Base-by-base conservation (phyloP, 2,888 invertebrate species). In the Drosophila heteroneura region DNA sequence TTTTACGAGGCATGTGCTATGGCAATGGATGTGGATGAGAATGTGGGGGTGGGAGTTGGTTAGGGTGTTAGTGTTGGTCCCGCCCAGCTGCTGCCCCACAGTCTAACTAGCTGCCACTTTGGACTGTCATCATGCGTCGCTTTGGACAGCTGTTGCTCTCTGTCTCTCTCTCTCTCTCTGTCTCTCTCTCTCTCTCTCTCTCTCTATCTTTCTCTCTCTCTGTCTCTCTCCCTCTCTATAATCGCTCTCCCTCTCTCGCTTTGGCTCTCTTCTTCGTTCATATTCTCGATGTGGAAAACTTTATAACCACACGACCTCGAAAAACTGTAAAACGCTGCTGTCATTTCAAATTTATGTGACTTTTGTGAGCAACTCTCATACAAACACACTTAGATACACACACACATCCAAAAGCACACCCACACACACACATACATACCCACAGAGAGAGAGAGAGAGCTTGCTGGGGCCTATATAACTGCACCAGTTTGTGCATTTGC, bases 261-360 rank as follows among this genome's bases (percentile, higher is more conserved):
- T 51, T n/a, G 28, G 41, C 49, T 47, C 74, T 47, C 28, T 35
- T 22, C n/a, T 26, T 70, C 54, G 56, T 56, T 56, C 59, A 70
- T 59, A 72, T 62, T 51, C 64, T 68, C 47, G 59, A 70, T 52
- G 52, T 49, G 52, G 72, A 68, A 75, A 85, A 87, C 72, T 86
- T 87, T 87, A 86, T 79, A 62, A 73, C 85, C 82, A 61, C 85
- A 79, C 81, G 85, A 87, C 87, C 85, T 85, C 87, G 79, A 86
- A 87, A 85, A 82, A 86, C 85, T 86, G 82, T 87, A 85, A 86
- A 87, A 87, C 76, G 79, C 75, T 86, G 82, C 85, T 87, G 89
- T 89, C 88, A 85, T 89, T 87, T 79, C 77, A 84, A 87, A 88
- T 88, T 89, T 89, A 89, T 89, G 83, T 80, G 88, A 84, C 79